Evolutionary conservation across 2,888 invertebrate genomes (phyloP).

Genomic region (Platerodrilus igneus): DNA sequence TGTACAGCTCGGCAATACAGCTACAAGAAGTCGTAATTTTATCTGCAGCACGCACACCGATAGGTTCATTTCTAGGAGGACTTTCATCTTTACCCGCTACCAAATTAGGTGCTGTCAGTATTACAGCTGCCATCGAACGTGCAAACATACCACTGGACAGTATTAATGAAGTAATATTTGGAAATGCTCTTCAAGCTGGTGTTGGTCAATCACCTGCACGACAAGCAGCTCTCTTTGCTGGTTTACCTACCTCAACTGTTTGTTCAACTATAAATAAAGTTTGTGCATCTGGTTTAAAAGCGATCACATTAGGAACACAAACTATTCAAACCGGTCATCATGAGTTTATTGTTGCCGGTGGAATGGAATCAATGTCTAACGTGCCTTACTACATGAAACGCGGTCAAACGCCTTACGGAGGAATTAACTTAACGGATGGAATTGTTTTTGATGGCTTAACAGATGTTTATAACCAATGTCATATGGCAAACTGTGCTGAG

Average conservation of each 20-base stretch:
- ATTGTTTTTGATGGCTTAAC: constrained; percentile 93
- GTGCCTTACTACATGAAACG: constrained; percentile 92
- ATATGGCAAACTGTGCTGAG: constrained; percentile 99
- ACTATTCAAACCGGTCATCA: constrained; percentile 85
- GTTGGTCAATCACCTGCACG: constrained; percentile 94
- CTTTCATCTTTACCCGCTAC: constrained; percentile 79
- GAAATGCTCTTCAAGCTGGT: constrained; percentile 77
- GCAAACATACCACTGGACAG: constrained; percentile 78
- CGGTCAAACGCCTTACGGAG: constrained; percentile 89
- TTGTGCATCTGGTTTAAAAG: constrained; percentile 97
- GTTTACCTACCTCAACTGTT: constrained; percentile 81
- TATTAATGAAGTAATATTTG: constrained; percentile 89
- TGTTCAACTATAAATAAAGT: constrained; percentile 96
- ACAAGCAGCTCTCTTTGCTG: constrained; percentile 91
- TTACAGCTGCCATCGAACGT: constrained; percentile 76
- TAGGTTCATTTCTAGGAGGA: constrained; percentile 90
- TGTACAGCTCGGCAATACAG: constrained; percentile 46
- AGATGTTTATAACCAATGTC: constrained; percentile 95
- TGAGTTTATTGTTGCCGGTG: constrained; percentile 90
- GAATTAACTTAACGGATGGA: constrained; percentile 81
- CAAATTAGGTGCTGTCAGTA: constrained; percentile 85
- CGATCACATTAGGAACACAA: constrained; percentile 91
- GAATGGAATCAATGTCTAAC: constrained; percentile 99
- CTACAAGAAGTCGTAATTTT: constrained; percentile 89
- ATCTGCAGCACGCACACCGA: constrained; percentile 91